A percentile compares a stretch with the other conserved stretches of the same genome.
These are phyloP conservation scores for Notodonta ziczac DNA, from an alignment of 2,888 invertebrate species.

Conservation along the genomic window DNA sequence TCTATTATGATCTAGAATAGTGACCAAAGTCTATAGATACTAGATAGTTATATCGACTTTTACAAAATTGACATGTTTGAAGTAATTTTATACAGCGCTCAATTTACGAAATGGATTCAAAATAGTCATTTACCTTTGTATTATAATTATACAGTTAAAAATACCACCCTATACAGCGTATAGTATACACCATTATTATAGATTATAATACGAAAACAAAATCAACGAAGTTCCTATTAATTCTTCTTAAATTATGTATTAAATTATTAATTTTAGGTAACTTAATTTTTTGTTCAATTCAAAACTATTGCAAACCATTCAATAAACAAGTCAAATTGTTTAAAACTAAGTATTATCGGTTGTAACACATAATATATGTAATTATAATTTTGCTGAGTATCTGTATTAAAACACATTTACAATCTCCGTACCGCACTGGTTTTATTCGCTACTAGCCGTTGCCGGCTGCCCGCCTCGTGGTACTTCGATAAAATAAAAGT, in stretches of 20 bases:
- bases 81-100: slow-evolving; percentile 11
- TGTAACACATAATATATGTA: slow-evolving; percentile 38
- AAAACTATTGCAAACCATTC: slow-evolving; percentile 33
- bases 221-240: slow-evolving; percentile 42
- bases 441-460: neutral
- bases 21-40: slow-evolving; percentile 19
- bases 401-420: neutral
- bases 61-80: slow-evolving; percentile 20
- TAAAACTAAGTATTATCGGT: slow-evolving; percentile 37
- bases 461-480: no score
- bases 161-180: neutral
- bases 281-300: slow-evolving; percentile 29
- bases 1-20: slow-evolving; percentile 25
- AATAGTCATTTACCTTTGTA: neutral
- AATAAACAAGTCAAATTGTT: slow-evolving; percentile 26
- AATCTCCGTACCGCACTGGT: neutral
- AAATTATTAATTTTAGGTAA: slow-evolving; percentile 27
- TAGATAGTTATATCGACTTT: slow-evolving; percentile 15
- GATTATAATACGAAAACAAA: slow-evolving; percentile 20
- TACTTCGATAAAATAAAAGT: no score
- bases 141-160: neutral
- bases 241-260: slow-evolving; percentile 34
- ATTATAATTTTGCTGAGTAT: slow-evolving; percentile 21
- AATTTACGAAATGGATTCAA: neutral
- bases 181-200: neutral